phyloP scores from a whole-genome alignment of 2,888 invertebrate genomes.

The Lasius platythorax region DNA sequence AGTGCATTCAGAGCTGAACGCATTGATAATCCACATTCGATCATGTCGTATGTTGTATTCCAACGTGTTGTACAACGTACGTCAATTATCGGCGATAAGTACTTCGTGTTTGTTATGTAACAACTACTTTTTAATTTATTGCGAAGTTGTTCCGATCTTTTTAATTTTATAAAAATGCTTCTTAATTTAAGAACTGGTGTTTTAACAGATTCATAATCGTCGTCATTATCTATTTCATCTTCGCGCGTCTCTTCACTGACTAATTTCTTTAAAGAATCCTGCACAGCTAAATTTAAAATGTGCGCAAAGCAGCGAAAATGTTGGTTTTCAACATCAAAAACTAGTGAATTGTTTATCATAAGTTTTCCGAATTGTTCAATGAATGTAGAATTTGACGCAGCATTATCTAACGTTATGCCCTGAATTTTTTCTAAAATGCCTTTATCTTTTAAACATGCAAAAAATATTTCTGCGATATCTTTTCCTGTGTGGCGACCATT shows the following conservation, averaged over 20 bases:
- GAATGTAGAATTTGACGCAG: background rate
- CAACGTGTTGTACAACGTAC: background rate
- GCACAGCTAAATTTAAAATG: background rate
- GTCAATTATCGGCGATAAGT: background rate
- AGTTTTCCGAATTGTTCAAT: background rate
- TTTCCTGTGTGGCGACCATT: background rate
- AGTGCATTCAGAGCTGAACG: background rate
- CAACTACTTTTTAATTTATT: constrained; percentile 4
- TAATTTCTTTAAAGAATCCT: background rate
- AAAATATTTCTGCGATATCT: background rate
- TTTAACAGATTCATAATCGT: background rate
- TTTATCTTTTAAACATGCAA: background rate
- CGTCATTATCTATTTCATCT: background rate
- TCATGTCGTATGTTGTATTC: background rate
- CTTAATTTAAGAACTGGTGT: background rate
- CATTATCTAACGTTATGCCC: background rate
- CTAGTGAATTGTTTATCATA: background rate
- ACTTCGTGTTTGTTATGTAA: background rate
- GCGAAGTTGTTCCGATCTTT: constrained; percentile 1
- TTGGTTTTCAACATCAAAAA: background rate
- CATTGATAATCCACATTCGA: background rate
- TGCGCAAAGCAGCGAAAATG: background rate
- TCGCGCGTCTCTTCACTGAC: background rate
- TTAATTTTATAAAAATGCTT: background rate
- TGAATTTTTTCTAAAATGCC: background rate